Evolutionary conservation across 2,888 invertebrate genomes (phyloP).

Genomic region (Venusia cambrica): DNA sequence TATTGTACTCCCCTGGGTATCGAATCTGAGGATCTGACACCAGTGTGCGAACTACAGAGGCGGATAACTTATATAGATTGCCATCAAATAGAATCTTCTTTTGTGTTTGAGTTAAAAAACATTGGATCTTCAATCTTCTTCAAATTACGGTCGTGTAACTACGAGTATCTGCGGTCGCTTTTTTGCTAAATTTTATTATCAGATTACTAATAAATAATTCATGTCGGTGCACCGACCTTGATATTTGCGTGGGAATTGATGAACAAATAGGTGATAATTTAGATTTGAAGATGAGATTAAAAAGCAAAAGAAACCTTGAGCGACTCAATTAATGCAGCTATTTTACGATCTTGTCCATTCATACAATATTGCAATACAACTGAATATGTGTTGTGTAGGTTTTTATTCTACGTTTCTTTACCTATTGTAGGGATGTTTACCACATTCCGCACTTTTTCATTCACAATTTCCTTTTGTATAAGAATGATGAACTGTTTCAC

Average conservation of each 20-base stretch:
- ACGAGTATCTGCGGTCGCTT: constrained; percentile 25
- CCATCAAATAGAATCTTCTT: constrained; percentile 35
- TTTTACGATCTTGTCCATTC: constrained; percentile 4
- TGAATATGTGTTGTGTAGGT: no score
- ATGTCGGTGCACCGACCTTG: constrained; percentile 41
- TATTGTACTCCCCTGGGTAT: no score
- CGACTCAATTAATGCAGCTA: constrained; percentile 6
- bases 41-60: no score
- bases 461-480: constrained; percentile 33
- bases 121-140: constrained; percentile 40
- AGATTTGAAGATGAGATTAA: constrained; percentile 16
- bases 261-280: constrained; percentile 20
- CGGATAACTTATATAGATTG: no score
- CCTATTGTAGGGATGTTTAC: constrained; percentile 6
- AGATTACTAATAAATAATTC: constrained; percentile 36
- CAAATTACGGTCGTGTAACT: constrained; percentile 39
- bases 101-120: constrained; percentile 37
- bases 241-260: constrained; percentile 40
- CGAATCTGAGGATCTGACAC: no score
- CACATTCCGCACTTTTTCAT: constrained; percentile 22
- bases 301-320: constrained; percentile 13
- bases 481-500: constrained; percentile 38
- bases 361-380: constrained; percentile 3
- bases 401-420: neutral
- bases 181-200: constrained; percentile 34